Evolutionary conservation across 2,113 vertebrate species (phyloP).

Genomic region (Amazona vittata): DNA sequence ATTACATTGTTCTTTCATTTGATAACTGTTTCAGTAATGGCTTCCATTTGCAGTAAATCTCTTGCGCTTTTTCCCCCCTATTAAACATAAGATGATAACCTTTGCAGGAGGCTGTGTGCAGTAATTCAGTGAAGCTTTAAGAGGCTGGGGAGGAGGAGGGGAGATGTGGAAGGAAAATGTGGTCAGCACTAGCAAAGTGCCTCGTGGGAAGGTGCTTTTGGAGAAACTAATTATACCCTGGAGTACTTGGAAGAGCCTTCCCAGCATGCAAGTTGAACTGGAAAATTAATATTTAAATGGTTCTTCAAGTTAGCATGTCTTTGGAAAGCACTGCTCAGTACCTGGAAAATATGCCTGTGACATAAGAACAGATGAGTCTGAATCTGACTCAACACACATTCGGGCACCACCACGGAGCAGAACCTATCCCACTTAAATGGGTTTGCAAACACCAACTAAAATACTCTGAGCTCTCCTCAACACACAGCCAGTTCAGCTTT

Average conservation of each 20-base stretch:
- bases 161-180: not conserved
- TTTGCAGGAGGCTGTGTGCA: not conserved
- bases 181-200: not conserved
- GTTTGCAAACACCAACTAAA: not conserved
- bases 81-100: conserved; percentile 52
- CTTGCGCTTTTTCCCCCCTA: not conserved
- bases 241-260: not conserved
- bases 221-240: conserved; percentile 25
- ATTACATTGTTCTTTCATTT: conserved; percentile 68
- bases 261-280: not conserved
- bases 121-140: not conserved
- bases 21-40: conserved; percentile 56
- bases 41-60: conserved; percentile 68
- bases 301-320: not conserved
- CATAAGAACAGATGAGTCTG: not conserved
- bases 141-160: not conserved
- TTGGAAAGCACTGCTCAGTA: not conserved
- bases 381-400: not conserved
- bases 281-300: conserved; percentile 50
- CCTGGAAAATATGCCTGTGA: not conserved
- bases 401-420: accelerated
- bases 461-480: not conserved
- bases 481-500: accelerated
- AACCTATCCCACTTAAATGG: not conserved
- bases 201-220: conserved; percentile 10